Evolutionary conservation across 2,113 vertebrate species (phyloP).

Genomic region (Prinia subflava): DNA sequence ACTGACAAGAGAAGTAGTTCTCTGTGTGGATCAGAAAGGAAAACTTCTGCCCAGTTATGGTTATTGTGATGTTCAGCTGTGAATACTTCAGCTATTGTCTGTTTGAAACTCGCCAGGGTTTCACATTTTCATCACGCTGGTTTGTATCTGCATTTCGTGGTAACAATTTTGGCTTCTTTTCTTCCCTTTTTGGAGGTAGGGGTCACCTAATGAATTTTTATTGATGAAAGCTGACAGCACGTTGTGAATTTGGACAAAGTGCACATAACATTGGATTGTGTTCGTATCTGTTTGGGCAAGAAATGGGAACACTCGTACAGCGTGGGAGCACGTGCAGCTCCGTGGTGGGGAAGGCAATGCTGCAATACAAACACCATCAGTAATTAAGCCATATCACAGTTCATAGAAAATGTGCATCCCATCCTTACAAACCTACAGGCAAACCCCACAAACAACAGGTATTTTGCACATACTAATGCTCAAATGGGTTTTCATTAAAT

Average conservation of each 20-base stretch:
- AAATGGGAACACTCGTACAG: background rate
- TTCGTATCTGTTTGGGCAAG: constrained; percentile 18
- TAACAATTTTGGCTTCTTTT: background rate
- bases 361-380: constrained; percentile 32
- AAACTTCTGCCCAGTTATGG: background rate
- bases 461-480: constrained; percentile 72
- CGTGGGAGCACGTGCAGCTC: background rate
- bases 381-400: constrained; percentile 73
- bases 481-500: constrained; percentile 65
- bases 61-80: background rate
- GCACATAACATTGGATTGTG: background rate
- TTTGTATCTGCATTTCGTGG: background rate
- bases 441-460: constrained; percentile 28
- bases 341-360: constrained; percentile 10
- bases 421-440: constrained; percentile 34
- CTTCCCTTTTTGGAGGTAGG: background rate
- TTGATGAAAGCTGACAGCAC: constrained; percentile 17
- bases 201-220: background rate
- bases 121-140: background rate
- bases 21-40: background rate
- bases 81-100: background rate
- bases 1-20: background rate
- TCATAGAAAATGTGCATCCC: constrained; percentile 45
- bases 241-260: constrained; percentile 13
- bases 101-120: background rate